These are phyloP conservation scores for Pagrus major DNA, from an alignment of 2,113 vertebrate genomes.

Conservation along the genomic window DNA sequence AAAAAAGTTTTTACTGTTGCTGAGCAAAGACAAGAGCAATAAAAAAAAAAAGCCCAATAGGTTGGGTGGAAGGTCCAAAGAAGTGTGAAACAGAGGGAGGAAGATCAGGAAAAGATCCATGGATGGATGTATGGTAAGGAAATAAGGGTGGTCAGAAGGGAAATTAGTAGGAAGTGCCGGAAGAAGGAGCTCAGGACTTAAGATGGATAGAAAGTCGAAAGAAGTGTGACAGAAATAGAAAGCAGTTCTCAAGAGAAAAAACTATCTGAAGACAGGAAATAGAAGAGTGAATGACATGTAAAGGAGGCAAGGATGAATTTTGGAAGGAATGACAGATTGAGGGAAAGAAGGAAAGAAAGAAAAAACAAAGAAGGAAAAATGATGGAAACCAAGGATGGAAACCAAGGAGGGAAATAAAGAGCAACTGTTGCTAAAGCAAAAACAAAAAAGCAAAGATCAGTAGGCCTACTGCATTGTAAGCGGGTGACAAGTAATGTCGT, in stretches of 20 bases:
- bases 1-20: constrained; percentile 6
- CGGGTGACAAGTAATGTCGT: too few species aligned
- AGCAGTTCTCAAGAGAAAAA: not conserved
- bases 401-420: not conserved
- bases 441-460: not conserved
- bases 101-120: constrained; percentile 16
- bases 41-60: too few species aligned
- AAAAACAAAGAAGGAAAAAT: not conserved
- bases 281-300: constrained; percentile 5
- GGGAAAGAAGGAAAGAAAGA: not conserved
- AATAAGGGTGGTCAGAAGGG: constrained; percentile 26
- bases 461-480: too few species aligned
- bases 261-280: constrained; percentile 15
- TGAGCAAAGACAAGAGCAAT: constrained; percentile 13
- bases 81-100: not conserved
- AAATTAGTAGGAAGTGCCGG: constrained; percentile 28
- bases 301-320: constrained; percentile 13
- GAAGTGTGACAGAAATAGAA: constrained; percentile 37
- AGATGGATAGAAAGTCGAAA: constrained; percentile 26
- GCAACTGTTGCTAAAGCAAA: not conserved
- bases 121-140: constrained; percentile 36
- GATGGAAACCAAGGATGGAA: not conserved
- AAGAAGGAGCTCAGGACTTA: constrained; percentile 21
- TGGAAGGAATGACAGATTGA: not conserved
- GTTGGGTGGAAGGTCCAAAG: not conserved